A percentile compares a stretch with the other conserved stretches of the same genome.
These are phyloP conservation scores for Quiscalus mexicanus DNA, from an alignment of 2,113 vertebrate species.

Conservation along the genomic window DNA sequence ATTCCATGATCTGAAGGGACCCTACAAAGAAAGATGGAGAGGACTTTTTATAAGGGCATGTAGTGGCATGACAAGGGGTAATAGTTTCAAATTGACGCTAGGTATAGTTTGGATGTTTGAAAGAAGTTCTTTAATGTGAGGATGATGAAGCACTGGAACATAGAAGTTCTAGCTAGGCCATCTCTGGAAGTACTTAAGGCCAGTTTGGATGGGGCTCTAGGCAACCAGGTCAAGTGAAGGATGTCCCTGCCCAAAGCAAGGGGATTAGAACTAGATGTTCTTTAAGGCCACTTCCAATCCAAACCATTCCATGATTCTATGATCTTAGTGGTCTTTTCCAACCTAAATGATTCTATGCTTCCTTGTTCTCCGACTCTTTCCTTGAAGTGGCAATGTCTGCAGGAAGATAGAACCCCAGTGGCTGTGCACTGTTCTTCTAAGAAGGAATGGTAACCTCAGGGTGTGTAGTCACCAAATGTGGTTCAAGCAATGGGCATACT, in stretches of 20 bases:
- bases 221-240: neutral
- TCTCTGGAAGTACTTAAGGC: neutral
- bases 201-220: neutral
- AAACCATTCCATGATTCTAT: neutral
- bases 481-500: neutral
- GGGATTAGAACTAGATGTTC: neutral
- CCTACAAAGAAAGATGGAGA: neutral
- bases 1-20: neutral
- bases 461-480: neutral
- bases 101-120: neutral
- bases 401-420: neutral
- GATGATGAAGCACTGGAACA: neutral
- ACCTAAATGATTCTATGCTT: neutral
- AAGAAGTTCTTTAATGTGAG: neutral
- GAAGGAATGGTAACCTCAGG: rapidly evolving
- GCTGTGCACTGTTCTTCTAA: neutral
- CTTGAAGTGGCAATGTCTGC: neutral
- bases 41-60: neutral
- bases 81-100: neutral
- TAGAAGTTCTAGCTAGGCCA: neutral
- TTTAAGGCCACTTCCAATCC: neutral
- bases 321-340: neutral
- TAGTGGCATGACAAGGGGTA: neutral
- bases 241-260: too few species aligned
- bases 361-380: neutral